Conservation (phyloP, 2,888 invertebrate genomes). For the Macrophya annulata region DNA sequence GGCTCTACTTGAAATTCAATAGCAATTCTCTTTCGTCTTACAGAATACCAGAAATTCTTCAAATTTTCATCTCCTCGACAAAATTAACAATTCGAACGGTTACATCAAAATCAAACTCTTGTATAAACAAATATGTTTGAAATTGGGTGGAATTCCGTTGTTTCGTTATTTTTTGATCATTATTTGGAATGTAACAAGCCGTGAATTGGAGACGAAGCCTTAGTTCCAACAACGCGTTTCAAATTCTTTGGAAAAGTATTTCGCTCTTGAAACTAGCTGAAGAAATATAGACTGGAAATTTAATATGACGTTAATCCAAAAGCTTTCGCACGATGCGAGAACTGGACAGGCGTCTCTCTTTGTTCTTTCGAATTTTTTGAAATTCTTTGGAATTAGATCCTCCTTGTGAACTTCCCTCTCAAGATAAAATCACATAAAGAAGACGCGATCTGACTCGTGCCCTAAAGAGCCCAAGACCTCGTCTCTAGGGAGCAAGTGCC, state of each 20-base stretch:
- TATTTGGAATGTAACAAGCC: not conserved
- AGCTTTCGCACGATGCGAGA: not conserved
- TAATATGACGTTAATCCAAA: not conserved
- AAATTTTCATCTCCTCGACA: not conserved
- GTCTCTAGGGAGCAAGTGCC: not conserved
- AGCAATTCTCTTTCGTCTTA: conserved; percentile 1
- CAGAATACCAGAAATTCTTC: not conserved
- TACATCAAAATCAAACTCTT: not conserved
- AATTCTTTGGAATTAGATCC: conserved; percentile 1
- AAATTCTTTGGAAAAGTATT: not conserved
- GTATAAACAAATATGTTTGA: not conserved
- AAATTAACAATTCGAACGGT: not conserved
- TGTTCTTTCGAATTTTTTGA: not conserved
- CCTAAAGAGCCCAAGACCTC: not conserved
- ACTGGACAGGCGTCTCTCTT: not conserved
- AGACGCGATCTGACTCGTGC: not conserved
- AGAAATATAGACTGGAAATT: conserved; percentile 2
- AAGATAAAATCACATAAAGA: conserved; percentile 15
- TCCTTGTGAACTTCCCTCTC: not conserved
- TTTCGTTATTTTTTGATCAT: not conserved
- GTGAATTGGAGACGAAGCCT: not conserved
- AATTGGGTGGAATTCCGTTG: not conserved
- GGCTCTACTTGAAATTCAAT: conserved; percentile 23
- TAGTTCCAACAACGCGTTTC: not conserved
- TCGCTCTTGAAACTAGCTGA: not conserved